phyloP scores from a whole-genome alignment of 2,888 invertebrate species.

The Choristoneura rosaceana region DNA sequence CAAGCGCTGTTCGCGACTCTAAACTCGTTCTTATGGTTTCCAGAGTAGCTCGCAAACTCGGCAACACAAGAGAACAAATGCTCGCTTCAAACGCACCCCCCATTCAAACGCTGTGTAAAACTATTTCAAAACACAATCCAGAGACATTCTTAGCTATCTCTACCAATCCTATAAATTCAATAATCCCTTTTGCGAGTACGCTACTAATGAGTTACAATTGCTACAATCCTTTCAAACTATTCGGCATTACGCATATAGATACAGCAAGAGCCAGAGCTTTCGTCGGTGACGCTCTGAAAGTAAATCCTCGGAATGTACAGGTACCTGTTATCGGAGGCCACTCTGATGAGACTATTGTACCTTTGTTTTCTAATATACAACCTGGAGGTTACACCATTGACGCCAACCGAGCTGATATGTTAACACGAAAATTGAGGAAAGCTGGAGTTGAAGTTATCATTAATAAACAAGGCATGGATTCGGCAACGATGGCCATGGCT shows the following conservation, averaged over 20 bases:
- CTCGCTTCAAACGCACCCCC: constrained; percentile 61
- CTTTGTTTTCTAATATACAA: constrained; percentile 66
- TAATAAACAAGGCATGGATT: constrained; percentile 60
- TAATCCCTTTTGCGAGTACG: constrained; percentile 66
- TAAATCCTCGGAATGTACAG: constrained; percentile 54
- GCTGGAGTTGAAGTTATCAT: constrained; percentile 63
- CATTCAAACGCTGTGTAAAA: constrained; percentile 60
- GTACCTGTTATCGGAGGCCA: constrained; percentile 72
- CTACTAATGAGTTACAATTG: constrained; percentile 59
- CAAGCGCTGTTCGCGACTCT: constrained; percentile 55
- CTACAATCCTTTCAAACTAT: constrained; percentile 66
- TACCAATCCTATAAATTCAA: constrained; percentile 67
- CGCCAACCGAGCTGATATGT: constrained; percentile 56
- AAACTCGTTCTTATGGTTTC: constrained; percentile 63
- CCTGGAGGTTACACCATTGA: constrained; percentile 55
- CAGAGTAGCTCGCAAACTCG: constrained; percentile 56
- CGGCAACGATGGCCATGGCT: constrained; percentile 62
- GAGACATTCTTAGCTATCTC: constrained; percentile 65
- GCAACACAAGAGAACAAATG: constrained; percentile 60
- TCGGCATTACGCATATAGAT: constrained; percentile 70
- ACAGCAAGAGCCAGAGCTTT: constrained; percentile 58
- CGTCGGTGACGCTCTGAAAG: constrained; percentile 56
- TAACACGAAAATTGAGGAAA: constrained; percentile 64
- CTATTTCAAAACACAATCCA: constrained; percentile 61
- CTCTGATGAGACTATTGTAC: constrained; percentile 69